Evolutionary conservation across 2,888 invertebrate genomes (phyloP).

Genomic region (Acronicta psi): DNA sequence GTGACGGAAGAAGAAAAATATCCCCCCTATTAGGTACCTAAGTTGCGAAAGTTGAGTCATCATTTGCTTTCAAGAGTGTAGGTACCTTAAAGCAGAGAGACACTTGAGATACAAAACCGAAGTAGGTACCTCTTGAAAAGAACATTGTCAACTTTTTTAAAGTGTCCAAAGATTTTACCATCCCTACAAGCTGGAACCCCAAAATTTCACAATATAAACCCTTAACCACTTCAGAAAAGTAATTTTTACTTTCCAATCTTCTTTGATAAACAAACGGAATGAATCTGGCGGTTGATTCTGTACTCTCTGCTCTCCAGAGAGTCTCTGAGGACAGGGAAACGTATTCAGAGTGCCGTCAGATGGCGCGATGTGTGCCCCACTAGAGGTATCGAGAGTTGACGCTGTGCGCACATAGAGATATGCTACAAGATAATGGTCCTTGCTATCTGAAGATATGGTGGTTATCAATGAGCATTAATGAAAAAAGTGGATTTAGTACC

Average conservation of each 20-base stretch:
- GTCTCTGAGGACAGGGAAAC: constrained; percentile 61
- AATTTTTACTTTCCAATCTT: constrained; percentile 42
- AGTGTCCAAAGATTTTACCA: constrained; percentile 5
- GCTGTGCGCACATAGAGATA: constrained; percentile 1
- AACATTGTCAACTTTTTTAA: constrained; percentile 5
- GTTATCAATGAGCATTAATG: no score
- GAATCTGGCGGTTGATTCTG: constrained; percentile 42
- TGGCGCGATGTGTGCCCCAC: constrained; percentile 59
- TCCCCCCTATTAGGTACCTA: not conserved
- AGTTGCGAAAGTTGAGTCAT: not conserved
- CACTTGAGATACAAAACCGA: not conserved
- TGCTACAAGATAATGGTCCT: not conserved
- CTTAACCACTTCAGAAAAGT: constrained; percentile 41
- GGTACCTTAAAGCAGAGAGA: not conserved
- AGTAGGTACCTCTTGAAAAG: not conserved
- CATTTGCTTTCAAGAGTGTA: not conserved
- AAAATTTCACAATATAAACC: constrained; percentile 17
- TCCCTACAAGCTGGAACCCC: constrained; percentile 5
- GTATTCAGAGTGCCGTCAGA: constrained; percentile 59
- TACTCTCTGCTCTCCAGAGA: constrained; percentile 38
- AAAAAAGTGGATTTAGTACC: no score
- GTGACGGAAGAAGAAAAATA: not conserved
- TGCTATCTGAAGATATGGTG: not conserved
- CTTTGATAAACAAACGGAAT: constrained; percentile 42
- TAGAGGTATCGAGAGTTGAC: constrained; percentile 60